These are phyloP conservation scores for Aphelocoma coerulescens DNA, from an alignment of 2,113 vertebrate genomes.

Conservation along the genomic window DNA sequence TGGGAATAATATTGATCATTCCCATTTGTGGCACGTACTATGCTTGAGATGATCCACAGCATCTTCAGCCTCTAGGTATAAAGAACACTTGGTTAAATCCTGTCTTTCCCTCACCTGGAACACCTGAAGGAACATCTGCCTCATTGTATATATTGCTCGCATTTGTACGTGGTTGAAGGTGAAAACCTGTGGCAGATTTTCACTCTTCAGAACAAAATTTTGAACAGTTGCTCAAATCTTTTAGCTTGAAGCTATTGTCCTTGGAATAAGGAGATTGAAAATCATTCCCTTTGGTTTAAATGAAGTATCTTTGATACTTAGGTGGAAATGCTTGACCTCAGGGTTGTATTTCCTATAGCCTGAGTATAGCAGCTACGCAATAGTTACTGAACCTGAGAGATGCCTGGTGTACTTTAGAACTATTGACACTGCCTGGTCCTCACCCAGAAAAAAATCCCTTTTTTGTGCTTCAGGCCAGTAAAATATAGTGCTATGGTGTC, in stretches of 20 bases:
- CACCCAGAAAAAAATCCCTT: rapidly evolving
- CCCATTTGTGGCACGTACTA: not conserved
- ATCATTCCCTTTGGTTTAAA: not conserved
- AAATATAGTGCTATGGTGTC: not conserved
- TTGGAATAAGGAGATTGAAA: not conserved
- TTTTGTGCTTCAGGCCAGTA: not conserved
- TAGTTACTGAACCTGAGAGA: not conserved
- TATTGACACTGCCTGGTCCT: not conserved
- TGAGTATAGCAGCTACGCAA: not conserved
- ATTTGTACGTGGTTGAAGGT: not conserved
- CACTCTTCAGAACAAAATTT: not conserved
- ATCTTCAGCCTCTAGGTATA: not conserved
- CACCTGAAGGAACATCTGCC: not conserved
- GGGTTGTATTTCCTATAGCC: not conserved
- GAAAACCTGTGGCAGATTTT: not conserved
- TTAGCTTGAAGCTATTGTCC: not conserved
- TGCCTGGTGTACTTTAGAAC: not conserved
- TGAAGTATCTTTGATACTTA: not conserved
- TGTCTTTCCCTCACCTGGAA: not conserved
- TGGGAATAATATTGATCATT: not conserved
- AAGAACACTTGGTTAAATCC: not conserved
- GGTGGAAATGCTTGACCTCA: not conserved
- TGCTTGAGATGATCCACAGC: not conserved
- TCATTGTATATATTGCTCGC: not conserved
- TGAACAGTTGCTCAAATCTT: not conserved